Evolutionary conservation across 2,888 invertebrate species (phyloP).

Genomic region (Cheilosia vulpina): DNA sequence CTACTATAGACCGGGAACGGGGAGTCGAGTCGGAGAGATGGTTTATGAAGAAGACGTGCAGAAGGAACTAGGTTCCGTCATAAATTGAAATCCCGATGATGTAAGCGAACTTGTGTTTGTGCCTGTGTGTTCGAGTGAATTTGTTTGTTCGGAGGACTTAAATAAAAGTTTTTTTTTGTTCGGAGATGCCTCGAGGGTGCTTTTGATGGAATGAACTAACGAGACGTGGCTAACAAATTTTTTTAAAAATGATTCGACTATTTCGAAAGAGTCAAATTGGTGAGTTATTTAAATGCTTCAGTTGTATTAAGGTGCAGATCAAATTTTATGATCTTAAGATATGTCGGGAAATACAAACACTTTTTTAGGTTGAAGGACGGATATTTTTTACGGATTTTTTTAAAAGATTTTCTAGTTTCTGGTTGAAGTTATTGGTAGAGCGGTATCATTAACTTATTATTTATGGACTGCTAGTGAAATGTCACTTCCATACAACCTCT

Average conservation of each 20-base stretch:
- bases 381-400: too few species aligned
- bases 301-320: too few species aligned
- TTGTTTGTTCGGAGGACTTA: slow-evolving; percentile 20
- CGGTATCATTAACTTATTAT: too few species aligned
- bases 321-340: too few species aligned
- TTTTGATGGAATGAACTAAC: slow-evolving; percentile 21
- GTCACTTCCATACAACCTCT: too few species aligned
- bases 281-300: too few species aligned
- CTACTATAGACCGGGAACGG: slow-evolving; percentile 17
- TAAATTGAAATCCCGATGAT: slow-evolving; percentile 67
- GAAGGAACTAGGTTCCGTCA: slow-evolving; percentile 60
- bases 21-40: neutral
- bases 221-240: slow-evolving; percentile 28
- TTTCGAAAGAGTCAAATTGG: too few species aligned
- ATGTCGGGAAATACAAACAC: too few species aligned
- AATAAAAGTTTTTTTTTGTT: slow-evolving; percentile 28
- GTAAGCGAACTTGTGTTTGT: slow-evolving; percentile 39
- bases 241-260: neutral
- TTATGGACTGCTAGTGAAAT: too few species aligned
- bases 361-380: too few species aligned
- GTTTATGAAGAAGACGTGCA: slow-evolving; percentile 34
- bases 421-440: too few species aligned
- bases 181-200: neutral
- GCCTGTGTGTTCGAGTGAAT: slow-evolving; percentile 15
- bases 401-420: too few species aligned